These are phyloP conservation scores for Seriola dumerili DNA, from an alignment of 2,113 vertebrate genomes.

Conservation along the genomic window DNA sequence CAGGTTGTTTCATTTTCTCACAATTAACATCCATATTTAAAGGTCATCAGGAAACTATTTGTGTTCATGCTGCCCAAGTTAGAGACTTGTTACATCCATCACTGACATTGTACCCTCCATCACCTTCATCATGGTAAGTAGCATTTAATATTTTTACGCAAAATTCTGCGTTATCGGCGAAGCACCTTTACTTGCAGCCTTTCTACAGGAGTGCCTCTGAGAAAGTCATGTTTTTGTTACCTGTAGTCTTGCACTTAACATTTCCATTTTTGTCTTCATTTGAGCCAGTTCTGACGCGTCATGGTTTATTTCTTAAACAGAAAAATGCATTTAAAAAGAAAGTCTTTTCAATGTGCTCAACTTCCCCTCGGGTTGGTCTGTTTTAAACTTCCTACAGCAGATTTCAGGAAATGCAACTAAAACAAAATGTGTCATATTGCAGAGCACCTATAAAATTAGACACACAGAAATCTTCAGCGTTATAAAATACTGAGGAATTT, in stretches of 20 bases:
- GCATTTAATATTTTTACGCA: constrained; percentile 28
- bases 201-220: constrained; percentile 70
- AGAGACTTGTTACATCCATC: constrained; percentile 15
- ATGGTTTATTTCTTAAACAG: constrained; percentile 1
- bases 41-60: constrained; percentile 4
- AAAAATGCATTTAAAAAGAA: constrained; percentile 20
- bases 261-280: constrained; percentile 4
- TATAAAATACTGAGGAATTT: too few relatives aligned
- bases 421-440: background rate
- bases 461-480: background rate
- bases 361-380: background rate
- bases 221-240: constrained; percentile 28
- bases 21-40: background rate
- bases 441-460: background rate
- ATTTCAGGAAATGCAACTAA: background rate
- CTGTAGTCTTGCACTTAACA: constrained; percentile 51
- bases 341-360: constrained; percentile 4
- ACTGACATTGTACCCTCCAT: constrained; percentile 4
- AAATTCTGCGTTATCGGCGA: constrained; percentile 2
- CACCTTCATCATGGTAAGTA: constrained; percentile 22
- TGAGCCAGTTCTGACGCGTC: background rate
- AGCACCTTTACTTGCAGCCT: constrained; percentile 64
- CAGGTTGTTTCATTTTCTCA: background rate
- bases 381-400: background rate
- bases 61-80: background rate